Evolutionary conservation across 2,797 vertebrate species (phyloP).

Genomic region (Pantherophis alleghaniensis): DNA sequence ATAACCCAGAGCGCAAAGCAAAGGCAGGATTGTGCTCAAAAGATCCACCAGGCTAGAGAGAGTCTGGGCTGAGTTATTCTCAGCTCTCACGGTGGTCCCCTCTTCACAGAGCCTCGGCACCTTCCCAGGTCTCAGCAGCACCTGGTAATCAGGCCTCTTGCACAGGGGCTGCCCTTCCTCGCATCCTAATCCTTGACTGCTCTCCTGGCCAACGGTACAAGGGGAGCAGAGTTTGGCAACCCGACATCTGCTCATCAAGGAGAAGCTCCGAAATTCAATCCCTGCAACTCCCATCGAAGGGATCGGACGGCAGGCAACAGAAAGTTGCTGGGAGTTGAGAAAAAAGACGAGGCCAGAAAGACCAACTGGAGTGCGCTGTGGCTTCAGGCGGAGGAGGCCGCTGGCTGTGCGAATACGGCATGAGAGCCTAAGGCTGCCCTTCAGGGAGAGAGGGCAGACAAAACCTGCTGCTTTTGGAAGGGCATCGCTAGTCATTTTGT

Average conservation of each 20-base stretch:
- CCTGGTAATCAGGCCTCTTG: not conserved
- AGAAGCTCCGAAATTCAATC: not conserved
- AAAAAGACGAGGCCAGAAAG: not conserved
- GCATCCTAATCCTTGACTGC: not conserved
- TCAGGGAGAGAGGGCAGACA: not conserved
- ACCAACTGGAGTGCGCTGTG: not conserved
- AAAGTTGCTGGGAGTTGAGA: not conserved
- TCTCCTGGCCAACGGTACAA: not conserved
- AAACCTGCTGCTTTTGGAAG: not conserved
- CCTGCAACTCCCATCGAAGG: not conserved
- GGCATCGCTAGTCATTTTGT: not conserved
- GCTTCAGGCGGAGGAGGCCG: not conserved
- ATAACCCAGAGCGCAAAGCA: fast-evolving
- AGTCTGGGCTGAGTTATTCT: not conserved
- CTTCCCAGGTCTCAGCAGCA: not conserved
- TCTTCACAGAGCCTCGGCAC: not conserved
- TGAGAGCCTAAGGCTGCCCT: no score
- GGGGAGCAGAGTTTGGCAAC: no score
- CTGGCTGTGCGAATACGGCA: not conserved
- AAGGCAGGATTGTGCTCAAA: not conserved
- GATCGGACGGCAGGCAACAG: not conserved
- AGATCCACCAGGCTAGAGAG: not conserved
- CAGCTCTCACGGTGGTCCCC: no score
- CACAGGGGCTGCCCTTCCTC: not conserved
- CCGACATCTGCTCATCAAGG: not conserved